Base-by-base conservation (phyloP, 2,888 invertebrate species). In the Callyntrura sp. region DNA sequence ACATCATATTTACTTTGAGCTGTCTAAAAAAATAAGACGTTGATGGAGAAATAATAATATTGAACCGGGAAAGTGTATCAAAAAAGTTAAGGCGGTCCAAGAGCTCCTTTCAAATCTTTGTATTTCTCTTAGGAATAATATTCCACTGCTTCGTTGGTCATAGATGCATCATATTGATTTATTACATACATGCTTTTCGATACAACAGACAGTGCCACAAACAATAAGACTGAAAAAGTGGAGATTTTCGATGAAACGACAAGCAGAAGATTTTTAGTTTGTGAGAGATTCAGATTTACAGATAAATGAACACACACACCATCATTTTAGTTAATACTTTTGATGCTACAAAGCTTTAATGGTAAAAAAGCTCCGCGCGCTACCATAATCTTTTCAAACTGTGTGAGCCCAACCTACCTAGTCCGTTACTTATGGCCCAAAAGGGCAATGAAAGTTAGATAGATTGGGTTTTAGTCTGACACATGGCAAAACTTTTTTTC, bases 401-500 rank as follows among this genome's bases (percentile, higher is more conserved):
- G 23, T 45, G 20, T 14, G 35, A 17, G 23, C 17, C 25, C 28
- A 78, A 35, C 78, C 78, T 55, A 25, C 51, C 28, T 85, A 85
- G 48, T 65, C 14, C 28, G 68, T n/a, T 25, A 65, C 68, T 65
- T 68, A 81, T 60, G 62, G 76, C 73, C 76, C 82, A 88, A 88
- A 88, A 83, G 73, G 88, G 82, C 82, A 73, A 88, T 88, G 88
- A 88, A 88, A 88, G 81, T 87, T 81, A 70, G 62, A 88, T 62
- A 76, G 76, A 83, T 83, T 73, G 88, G 88, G 60, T 76, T 88
- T 82, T 78, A 25, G 45, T 25, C 76, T 60, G 45, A 28, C 43
- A 85, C 57, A 78, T 20, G 78, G 78, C 8, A 25, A 78, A 78
- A 78, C 78, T 78, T 78, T 78, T 78, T 78, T 78, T 78, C 43